Evolutionary conservation across 2,888 invertebrate genomes (phyloP).

Genomic region (Polietes domitor): DNA sequence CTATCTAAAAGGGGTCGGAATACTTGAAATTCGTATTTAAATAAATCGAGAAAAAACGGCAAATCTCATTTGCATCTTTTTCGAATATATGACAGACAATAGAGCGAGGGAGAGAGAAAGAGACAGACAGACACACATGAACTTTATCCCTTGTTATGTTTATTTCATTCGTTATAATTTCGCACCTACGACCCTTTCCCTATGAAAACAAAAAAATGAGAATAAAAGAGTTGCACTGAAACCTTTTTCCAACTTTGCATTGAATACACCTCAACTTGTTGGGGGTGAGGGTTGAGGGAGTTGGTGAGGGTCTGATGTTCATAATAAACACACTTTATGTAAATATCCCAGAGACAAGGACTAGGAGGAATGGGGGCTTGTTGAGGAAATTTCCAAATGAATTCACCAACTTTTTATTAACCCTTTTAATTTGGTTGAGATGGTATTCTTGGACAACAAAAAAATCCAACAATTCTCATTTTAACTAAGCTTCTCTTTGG

Average conservation of each 20-base stretch:
- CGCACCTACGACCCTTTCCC: not conserved
- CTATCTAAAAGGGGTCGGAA: not conserved
- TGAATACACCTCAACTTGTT: too few species aligned
- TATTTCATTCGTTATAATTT: constrained; percentile 11
- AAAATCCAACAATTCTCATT: not conserved
- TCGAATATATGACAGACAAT: too few species aligned
- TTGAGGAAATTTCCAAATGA: not conserved
- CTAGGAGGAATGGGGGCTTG: too few species aligned
- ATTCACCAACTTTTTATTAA: not conserved
- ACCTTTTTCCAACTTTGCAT: too few species aligned
- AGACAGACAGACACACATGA: not conserved
- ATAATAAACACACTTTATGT: not conserved
- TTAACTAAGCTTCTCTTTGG: not conserved
- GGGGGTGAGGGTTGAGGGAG: not conserved
- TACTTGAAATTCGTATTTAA: not conserved
- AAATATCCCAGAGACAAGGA: not conserved
- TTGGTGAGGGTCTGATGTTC: not conserved
- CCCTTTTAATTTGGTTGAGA: not conserved
- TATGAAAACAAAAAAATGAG: not conserved
- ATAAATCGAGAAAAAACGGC: not conserved
- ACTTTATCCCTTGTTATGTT: not conserved
- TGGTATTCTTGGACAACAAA: not conserved
- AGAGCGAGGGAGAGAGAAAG: too few species aligned
- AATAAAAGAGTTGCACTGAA: not conserved
- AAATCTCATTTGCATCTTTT: constrained; percentile 19